These are phyloP conservation scores for Sitta europaea DNA, from an alignment of 2,113 vertebrate genomes.

Conservation along the genomic window DNA sequence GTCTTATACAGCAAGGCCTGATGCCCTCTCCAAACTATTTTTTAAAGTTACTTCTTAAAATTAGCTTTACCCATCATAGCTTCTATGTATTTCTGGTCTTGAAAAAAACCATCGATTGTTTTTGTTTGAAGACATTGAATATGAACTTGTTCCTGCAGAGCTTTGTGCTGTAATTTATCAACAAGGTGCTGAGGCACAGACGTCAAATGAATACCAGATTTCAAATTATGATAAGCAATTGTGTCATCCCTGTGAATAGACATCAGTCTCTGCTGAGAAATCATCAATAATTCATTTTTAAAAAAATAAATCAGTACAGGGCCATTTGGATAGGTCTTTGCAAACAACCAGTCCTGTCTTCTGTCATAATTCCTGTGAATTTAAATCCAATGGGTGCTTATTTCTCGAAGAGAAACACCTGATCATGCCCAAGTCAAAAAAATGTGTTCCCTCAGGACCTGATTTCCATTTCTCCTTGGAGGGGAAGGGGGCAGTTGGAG, in stretches of 20 bases:
- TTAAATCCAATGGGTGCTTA: not conserved
- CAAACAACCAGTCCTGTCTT: conserved; percentile 10
- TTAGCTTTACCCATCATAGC: not conserved
- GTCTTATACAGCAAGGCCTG: not conserved
- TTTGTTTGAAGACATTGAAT: conserved; percentile 49
- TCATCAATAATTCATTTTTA: conserved; percentile 34
- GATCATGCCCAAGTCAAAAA: not conserved
- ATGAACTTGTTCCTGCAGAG: conserved; percentile 59
- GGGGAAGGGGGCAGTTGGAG: not conserved
- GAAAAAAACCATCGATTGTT: conserved; percentile 35
- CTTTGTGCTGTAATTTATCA: conserved; percentile 57
- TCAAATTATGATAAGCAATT: conserved; percentile 67
- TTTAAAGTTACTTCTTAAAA: not conserved
- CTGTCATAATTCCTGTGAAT: conserved; percentile 21
- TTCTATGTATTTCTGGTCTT: conserved; percentile 8
- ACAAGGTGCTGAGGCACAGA: conserved; percentile 8
- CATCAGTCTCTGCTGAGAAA: conserved; percentile 58
- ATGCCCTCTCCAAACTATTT: not conserved
- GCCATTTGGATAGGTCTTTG: conserved; percentile 23
- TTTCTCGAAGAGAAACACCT: not conserved
- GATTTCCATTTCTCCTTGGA: not conserved
- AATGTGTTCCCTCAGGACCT: not conserved
- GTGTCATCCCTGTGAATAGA: conserved; percentile 51
- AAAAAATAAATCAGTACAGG: not conserved
- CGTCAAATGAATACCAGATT: conserved; percentile 64